phyloP scores from a whole-genome alignment of 2,888 invertebrate genomes.

The Troides helena region DNA sequence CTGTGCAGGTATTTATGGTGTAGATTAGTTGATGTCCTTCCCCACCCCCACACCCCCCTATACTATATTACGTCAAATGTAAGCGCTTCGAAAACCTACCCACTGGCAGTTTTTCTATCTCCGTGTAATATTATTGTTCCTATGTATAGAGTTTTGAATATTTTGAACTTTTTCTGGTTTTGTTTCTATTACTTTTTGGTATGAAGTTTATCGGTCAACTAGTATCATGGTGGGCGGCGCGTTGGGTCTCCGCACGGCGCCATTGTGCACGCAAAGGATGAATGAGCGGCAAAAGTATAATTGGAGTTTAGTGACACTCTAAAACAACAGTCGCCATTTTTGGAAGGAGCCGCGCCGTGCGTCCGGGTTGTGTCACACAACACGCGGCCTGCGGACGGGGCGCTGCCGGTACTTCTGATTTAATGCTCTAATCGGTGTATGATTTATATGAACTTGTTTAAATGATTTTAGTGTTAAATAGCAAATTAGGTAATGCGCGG shows the following conservation, averaged over 20 bases:
- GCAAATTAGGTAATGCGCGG: conserved; percentile 39
- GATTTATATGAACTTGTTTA: conserved; percentile 41
- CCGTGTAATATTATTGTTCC: conserved; percentile 18
- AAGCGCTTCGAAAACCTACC: conserved; percentile 19
- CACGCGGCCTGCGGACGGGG: too few species aligned
- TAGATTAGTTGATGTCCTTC: conserved; percentile 10
- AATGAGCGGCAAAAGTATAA: conserved; percentile 3
- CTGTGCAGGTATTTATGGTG: neutral
- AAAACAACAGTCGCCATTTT: too few species aligned
- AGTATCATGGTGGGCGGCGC: conserved; percentile 8
- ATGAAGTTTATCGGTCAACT: conserved; percentile 15
- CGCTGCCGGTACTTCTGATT: conserved; percentile 11
- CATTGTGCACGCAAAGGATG: neutral
- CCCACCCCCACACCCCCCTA: neutral
- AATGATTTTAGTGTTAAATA: conserved; percentile 45
- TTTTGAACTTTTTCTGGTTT: conserved; percentile 19
- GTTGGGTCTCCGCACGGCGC: conserved; percentile 6
- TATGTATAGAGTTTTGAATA: conserved; percentile 15
- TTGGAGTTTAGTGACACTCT: neutral
- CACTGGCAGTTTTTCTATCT: conserved; percentile 22
- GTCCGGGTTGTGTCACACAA: too few species aligned
- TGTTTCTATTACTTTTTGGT: conserved; percentile 5
- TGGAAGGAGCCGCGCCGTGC: too few species aligned
- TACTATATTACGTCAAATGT: neutral
- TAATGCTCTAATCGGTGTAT: conserved; percentile 29